phyloP scores from a whole-genome alignment of 2,888 invertebrate species.

The Eupithecia subumbrata region DNA sequence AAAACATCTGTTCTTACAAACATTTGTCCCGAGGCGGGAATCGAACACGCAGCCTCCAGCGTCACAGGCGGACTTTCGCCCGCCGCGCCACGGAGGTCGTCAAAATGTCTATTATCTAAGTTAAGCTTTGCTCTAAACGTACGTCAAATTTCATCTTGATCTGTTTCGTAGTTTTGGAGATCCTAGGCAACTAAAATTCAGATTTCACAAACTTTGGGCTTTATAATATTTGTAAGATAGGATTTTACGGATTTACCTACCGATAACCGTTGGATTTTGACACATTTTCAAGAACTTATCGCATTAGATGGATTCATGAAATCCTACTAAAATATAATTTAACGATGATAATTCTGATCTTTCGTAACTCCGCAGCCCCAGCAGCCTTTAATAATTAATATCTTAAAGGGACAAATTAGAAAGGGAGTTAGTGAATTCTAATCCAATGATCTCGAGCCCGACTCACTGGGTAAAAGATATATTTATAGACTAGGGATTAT shows the following conservation, averaged over 20 bases:
- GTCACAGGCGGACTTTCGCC: too few species aligned
- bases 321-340: neutral
- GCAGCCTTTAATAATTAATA: slow-evolving; percentile 40
- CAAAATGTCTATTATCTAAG: too few species aligned
- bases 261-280: neutral
- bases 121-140: too few species aligned
- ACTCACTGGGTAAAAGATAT: slow-evolving; percentile 43
- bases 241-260: neutral
- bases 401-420: slow-evolving; percentile 46
- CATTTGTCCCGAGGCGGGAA: too few species aligned
- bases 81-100: too few species aligned
- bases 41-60: too few species aligned
- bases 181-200: too few species aligned
- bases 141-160: too few species aligned
- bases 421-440: slow-evolving; percentile 45
- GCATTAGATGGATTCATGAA: neutral
- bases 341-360: neutral
- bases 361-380: neutral
- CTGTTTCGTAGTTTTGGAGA: too few species aligned
- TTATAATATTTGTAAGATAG: neutral
- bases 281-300: neutral
- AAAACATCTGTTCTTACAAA: too few species aligned
- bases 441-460: slow-evolving; percentile 50
- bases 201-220: too few species aligned
- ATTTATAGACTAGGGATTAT: slow-evolving; percentile 8